Evolutionary conservation across 2,113 vertebrate genomes (phyloP).

Genomic region (Scophthalmus maximus): DNA sequence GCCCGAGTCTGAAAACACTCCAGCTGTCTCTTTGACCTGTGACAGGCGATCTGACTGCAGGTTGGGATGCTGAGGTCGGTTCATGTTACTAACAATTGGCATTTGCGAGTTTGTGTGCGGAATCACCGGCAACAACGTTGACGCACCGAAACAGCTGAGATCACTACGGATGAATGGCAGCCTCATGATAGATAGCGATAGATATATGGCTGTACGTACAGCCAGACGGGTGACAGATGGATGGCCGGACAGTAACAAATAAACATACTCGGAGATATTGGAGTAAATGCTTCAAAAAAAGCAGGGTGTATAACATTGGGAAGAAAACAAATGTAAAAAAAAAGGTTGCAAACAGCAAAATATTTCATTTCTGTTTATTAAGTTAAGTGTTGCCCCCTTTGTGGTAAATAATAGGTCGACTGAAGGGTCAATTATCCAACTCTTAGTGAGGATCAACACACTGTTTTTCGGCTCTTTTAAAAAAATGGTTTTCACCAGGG

Average conservation of each 20-base stretch:
- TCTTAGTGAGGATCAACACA: slow-evolving; percentile 63
- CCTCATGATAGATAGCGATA: background rate
- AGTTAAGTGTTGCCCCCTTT: slow-evolving; percentile 16
- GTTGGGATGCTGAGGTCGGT: slow-evolving; percentile 73
- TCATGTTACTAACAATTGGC: slow-evolving; percentile 79
- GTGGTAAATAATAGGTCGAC: slow-evolving; percentile 47
- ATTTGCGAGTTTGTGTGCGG: slow-evolving; percentile 50
- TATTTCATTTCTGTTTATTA: background rate
- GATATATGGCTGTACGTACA: background rate
- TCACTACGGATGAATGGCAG: slow-evolving; percentile 52
- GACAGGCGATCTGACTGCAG: slow-evolving; percentile 59
- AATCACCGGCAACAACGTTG: slow-evolving; percentile 59
- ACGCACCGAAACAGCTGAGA: slow-evolving; percentile 75
- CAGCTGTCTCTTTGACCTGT: slow-evolving; percentile 74
- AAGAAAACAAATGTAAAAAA: no score
- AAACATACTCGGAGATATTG: slow-evolving; percentile 4
- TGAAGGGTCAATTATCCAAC: slow-evolving; percentile 65
- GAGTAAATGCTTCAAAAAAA: background rate
- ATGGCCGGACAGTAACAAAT: background rate
- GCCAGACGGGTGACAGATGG: slow-evolving; percentile 16
- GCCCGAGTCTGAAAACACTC: slow-evolving; percentile 42
- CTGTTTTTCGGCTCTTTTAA: slow-evolving; percentile 57
- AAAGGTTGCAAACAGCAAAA: no score
- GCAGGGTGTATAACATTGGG: no score
- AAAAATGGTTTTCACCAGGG: slow-evolving; percentile 58